These are phyloP conservation scores for Aelia acuminata DNA, from an alignment of 2,888 invertebrate genomes.

Conservation along the genomic window DNA sequence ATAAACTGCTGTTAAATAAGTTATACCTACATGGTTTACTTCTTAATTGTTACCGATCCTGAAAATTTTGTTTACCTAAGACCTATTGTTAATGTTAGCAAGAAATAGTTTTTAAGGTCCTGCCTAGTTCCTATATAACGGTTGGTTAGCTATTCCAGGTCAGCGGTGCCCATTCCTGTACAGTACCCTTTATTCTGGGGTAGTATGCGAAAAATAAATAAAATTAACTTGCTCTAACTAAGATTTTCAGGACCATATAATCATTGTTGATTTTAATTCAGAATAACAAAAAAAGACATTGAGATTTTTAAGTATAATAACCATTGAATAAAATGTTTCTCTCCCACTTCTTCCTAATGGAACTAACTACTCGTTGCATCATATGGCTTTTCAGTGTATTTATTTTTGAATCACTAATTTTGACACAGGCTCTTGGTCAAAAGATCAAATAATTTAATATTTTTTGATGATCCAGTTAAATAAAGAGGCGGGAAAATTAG, in stretches of 20 bases:
- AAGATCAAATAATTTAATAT: not conserved
- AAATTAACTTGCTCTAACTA: too few relatives aligned
- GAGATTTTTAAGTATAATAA: too few relatives aligned
- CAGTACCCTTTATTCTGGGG: not conserved
- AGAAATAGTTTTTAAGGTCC: not conserved
- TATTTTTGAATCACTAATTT: not conserved
- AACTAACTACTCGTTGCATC: not conserved
- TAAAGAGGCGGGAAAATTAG: not conserved
- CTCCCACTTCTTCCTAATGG: too few relatives aligned
- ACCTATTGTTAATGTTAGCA: not conserved
- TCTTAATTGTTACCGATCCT: too few relatives aligned
- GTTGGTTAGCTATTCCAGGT: not conserved
- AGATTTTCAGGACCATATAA: too few relatives aligned
- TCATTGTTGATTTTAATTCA: too few relatives aligned
- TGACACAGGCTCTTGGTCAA: not conserved
- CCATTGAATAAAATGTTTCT: too few relatives aligned
- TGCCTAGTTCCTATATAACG: not conserved
- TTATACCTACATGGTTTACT: too few relatives aligned
- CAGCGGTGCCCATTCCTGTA: not conserved
- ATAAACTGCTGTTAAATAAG: too few relatives aligned
- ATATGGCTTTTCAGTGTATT: not conserved
- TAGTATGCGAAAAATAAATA: not conserved
- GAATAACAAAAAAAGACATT: too few relatives aligned
- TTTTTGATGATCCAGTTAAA: not conserved
- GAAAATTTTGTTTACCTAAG: not conserved